A percentile compares a stretch with the other conserved stretches of the same genome.
Conservation (phyloP, 2,888 invertebrate genomes). For the Drosophila barbarae region DNA sequence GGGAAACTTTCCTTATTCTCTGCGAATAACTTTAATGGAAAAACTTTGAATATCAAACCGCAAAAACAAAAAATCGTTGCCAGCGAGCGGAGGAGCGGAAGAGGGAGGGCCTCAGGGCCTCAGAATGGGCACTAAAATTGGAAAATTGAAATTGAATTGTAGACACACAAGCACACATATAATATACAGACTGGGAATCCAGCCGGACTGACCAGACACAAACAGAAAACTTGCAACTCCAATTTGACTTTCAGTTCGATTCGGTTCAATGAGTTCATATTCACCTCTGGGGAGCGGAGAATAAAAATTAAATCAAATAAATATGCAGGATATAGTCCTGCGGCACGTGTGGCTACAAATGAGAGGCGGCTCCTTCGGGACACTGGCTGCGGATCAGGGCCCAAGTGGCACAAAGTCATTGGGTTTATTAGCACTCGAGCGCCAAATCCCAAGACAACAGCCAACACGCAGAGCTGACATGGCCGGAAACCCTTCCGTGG, state of each 20-base stretch:
- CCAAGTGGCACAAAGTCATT: constrained; percentile 69
- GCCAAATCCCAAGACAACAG: constrained; percentile 30
- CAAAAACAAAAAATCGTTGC: constrained; percentile 53
- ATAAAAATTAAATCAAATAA: constrained; percentile 36
- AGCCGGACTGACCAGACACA: constrained; percentile 18
- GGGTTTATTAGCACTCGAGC: constrained; percentile 65
- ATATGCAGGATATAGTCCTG: constrained; percentile 35
- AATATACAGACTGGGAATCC: constrained; percentile 14
- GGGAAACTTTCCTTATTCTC: constrained; percentile 69
- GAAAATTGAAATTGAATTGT: constrained; percentile 70
- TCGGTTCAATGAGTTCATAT: constrained; percentile 38
- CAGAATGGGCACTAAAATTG: constrained; percentile 54
- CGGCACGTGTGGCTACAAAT: constrained; percentile 30
- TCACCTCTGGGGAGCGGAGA: constrained; percentile 28
- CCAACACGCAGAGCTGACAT: neutral
- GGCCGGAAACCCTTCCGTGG: constrained; percentile 34
- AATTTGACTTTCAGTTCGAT: constrained; percentile 19
- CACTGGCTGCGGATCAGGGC: constrained; percentile 40
- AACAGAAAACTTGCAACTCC: constrained; percentile 30
- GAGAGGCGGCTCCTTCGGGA: constrained; percentile 12
- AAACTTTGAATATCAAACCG: constrained; percentile 72
- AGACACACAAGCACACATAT: constrained; percentile 23
- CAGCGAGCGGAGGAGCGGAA: neutral
- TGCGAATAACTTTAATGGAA: constrained; percentile 73
- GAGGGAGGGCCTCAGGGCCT: constrained; percentile 31